phyloP scores from a whole-genome alignment of 2,797 vertebrate species.

The Catamblyrhynchus diadema region DNA sequence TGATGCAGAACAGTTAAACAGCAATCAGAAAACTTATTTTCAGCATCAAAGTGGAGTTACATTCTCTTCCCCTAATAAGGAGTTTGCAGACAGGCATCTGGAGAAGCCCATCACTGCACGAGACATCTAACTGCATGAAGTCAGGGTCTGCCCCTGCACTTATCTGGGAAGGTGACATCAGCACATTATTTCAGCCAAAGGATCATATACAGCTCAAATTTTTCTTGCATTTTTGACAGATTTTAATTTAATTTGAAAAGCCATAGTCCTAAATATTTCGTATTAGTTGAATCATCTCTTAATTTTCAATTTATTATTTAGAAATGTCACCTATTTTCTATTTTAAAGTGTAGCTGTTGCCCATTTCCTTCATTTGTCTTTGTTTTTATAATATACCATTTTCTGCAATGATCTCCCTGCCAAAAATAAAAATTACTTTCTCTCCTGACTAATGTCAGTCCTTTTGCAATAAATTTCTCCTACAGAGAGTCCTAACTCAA shows the following conservation, averaged over 20 bases:
- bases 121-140: not conserved
- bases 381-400: not conserved
- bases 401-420: not conserved
- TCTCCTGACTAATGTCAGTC: not conserved
- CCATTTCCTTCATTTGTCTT: not conserved
- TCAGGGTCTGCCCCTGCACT: not conserved
- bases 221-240: not conserved
- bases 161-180: not conserved
- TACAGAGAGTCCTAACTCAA: not conserved
- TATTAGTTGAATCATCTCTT: not conserved
- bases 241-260: not conserved
- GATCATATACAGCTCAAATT: not conserved
- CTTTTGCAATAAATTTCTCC: not conserved
- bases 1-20: not conserved
- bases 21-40: not conserved
- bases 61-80: not conserved
- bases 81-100: not conserved
- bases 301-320: not conserved
- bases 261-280: not conserved
- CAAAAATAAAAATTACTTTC: slow-evolving; percentile 9
- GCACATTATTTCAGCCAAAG: not conserved
- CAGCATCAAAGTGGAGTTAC: not conserved
- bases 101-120: not conserved
- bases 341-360: not conserved
- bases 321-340: not conserved